Conservation (phyloP, 1,140 invertebrate species). For the Macrocentrus cingulum region DNA sequence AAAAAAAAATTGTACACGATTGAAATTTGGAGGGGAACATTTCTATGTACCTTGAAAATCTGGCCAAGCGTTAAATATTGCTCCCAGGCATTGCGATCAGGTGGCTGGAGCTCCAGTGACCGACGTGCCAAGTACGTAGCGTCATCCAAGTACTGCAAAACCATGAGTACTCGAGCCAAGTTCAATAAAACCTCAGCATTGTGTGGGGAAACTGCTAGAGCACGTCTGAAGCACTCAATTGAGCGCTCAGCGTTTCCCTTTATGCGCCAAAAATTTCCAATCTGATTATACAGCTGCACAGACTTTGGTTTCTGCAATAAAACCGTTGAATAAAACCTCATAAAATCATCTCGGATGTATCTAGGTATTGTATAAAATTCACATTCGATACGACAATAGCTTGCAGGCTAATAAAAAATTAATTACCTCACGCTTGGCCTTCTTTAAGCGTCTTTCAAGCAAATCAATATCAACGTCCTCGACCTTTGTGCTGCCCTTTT, state of each 20-base stretch:
- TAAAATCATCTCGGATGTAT: no score
- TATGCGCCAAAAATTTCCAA: constrained; percentile 86
- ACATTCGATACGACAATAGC: no score
- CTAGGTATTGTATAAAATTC: no score
- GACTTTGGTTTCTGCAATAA: constrained; percentile 77
- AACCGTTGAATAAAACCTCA: constrained; percentile 16
- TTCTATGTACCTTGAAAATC: constrained; percentile 72
- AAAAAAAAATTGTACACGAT: neutral
- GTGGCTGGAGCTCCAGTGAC: constrained; percentile 73
- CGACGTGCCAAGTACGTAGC: constrained; percentile 81
- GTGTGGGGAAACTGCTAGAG: constrained; percentile 80
- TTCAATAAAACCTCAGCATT: constrained; percentile 84
- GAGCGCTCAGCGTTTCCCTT: constrained; percentile 81
- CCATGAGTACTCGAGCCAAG: constrained; percentile 80
- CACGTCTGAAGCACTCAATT: constrained; percentile 85
- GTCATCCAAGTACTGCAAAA: constrained; percentile 84
- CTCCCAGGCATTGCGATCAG: constrained; percentile 84
- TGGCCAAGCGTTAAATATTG: constrained; percentile 86
- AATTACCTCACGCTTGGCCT: constrained; percentile 74
- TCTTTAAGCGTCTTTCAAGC: constrained; percentile 75
- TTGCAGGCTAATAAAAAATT: constrained; percentile 24
- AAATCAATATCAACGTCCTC: constrained; percentile 77
- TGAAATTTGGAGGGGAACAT: no score
- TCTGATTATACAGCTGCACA: constrained; percentile 83
- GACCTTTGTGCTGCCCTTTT: constrained; percentile 68